Evolutionary conservation across 1,140 invertebrate species (phyloP).

Genomic region (Penaeus japonicus): DNA sequence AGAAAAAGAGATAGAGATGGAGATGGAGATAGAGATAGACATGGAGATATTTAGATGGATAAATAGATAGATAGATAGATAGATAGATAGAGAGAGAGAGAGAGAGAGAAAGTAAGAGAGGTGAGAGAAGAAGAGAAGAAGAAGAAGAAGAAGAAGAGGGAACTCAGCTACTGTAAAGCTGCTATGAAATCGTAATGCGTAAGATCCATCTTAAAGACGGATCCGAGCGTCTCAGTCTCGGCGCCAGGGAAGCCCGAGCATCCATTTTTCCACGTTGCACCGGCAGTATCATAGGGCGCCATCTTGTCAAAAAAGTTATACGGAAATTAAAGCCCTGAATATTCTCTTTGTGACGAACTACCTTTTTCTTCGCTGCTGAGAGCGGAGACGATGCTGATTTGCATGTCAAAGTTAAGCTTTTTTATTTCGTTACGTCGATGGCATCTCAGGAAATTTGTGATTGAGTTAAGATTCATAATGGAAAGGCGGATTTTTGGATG

Average conservation of each 20-base stretch:
- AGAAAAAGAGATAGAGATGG: no score
- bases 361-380: not conserved
- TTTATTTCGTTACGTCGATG: constrained; percentile 25
- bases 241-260: not conserved
- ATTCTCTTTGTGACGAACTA: constrained; percentile 21
- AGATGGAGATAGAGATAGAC: no score
- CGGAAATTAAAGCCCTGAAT: constrained; percentile 33
- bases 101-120: no score
- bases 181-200: no score
- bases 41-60: no score
- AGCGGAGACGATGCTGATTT: constrained; percentile 16
- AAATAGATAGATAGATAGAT: no score
- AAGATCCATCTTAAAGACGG: no score
- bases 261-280: not conserved
- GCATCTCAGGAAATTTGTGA: constrained; percentile 27
- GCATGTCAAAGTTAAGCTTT: constrained; percentile 38
- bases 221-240: no score
- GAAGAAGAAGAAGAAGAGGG: no score
- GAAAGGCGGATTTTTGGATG: not conserved
- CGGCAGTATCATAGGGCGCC: not conserved
- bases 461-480: constrained; percentile 39
- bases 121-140: no score
- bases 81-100: no score
- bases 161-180: no score
- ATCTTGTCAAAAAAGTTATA: constrained; percentile 21